phyloP scores from a whole-genome alignment of 2,888 invertebrate species.

The Platerodrilus igneus region DNA sequence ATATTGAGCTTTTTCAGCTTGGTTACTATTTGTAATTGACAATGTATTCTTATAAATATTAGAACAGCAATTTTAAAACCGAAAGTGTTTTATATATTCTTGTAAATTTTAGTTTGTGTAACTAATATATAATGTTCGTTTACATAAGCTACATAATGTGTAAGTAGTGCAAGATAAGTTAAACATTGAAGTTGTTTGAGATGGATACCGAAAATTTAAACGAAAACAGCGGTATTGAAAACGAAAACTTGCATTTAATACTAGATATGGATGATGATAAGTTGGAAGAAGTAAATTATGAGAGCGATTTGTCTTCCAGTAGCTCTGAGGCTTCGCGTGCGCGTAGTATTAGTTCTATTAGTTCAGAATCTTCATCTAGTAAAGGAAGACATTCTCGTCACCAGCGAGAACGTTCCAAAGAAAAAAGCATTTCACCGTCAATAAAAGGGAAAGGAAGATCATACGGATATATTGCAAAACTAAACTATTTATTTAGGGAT shows the following conservation, averaged over 20 bases:
- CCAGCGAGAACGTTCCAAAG: constrained; percentile 51
- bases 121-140: no score
- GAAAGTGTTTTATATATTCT: no score
- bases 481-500: constrained; percentile 92
- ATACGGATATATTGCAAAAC: constrained; percentile 81
- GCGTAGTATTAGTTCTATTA: constrained; percentile 75
- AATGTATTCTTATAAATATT: no score
- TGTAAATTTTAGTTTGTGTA: no score
- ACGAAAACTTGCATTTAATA: constrained; percentile 45
- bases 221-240: constrained; percentile 46
- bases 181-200: no score
- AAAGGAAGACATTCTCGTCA: constrained; percentile 55
- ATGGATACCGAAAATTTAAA: constrained; percentile 44
- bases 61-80: no score
- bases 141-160: no score
- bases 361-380: constrained; percentile 61
- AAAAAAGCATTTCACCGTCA: constrained; percentile 41
- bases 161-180: no score
- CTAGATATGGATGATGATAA: constrained; percentile 75
- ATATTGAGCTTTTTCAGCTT: no score
- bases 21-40: no score
- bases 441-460: constrained; percentile 56
- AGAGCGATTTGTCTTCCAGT: constrained; percentile 85
- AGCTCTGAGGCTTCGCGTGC: constrained; percentile 66
- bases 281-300: constrained; percentile 72